Base-by-base conservation (phyloP, 2,113 vertebrate species). In the Echinops telfairi region DNA sequence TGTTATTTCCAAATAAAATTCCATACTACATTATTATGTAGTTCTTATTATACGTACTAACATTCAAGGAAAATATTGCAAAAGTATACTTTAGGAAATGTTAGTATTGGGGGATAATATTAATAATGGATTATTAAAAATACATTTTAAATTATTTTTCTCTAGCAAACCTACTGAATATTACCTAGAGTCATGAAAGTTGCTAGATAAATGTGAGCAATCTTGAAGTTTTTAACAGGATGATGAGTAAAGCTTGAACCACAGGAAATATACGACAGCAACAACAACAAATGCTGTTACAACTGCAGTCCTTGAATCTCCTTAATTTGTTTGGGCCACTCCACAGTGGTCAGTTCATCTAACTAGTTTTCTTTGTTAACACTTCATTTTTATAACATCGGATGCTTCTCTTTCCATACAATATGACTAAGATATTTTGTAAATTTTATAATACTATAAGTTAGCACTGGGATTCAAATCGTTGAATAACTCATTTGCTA, bases 161-260 rank as follows among this genome's bases (percentile, higher is more conserved):
- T 81, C 53, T 95, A 70, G 47, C 36, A 38, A 40, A 40, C 40
- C 7, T 40, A 40, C 40, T 40, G 40, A 40, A 40, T 40, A 40
- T 40, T 40, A 40, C 40, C 40, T 40, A 40, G 40, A 3, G 40
- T 40, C 40, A 7, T 40, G 40, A 7, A 40, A 40, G 40, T 40
- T 40, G 40, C 7, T 53, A 79, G 86, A 95, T 33, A 71, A 81
- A 79, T 29, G 12, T 16, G n/a, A 89, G 12, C 20, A 53, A 62
- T 27, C n/a, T 27, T 86, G 29, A 86, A 89, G 68, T 90, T 86
- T 68, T 92, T 78, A 94, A 84, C 40, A 89, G 68, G 40, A 88
- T 47, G 40, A 40, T 40, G 40, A 7, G 6, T 68, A 73, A 38
- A 33, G 71, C 29, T 64, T 80, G 40, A 83, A 84, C 83, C 90